phyloP scores from a whole-genome alignment of 2,797 vertebrate species.

The Harpagifer antarcticus region DNA sequence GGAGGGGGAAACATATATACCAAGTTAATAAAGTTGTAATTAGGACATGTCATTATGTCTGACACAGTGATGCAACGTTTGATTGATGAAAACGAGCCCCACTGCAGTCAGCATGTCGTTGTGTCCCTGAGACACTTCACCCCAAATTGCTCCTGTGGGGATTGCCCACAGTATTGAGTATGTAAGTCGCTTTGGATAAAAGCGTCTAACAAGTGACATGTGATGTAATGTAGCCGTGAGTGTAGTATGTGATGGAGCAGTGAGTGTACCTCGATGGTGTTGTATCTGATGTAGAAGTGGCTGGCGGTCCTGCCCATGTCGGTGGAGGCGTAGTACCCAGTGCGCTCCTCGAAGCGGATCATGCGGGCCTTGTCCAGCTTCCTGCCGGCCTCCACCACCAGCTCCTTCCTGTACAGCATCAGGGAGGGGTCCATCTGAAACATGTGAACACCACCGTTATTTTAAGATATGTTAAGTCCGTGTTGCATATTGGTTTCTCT shows the following conservation, averaged over 20 bases:
- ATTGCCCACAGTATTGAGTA: no score
- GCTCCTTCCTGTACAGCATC: slow-evolving; percentile 92
- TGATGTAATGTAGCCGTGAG: no score
- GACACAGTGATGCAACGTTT: background rate
- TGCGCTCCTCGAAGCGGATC: slow-evolving; percentile 98
- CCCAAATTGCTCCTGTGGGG: no score
- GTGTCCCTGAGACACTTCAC: no score
- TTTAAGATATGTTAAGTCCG: no score
- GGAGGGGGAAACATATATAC: background rate
- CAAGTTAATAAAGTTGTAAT: background rate
- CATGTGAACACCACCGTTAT: background rate
- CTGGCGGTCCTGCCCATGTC: slow-evolving; percentile 97
- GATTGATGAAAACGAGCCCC: background rate
- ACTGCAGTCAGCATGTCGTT: no score
- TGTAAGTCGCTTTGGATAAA: no score
- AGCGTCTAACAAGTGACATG: no score
- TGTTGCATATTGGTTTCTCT: no score
- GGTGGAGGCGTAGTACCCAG: slow-evolving; percentile 95
- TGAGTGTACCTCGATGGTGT: slow-evolving; percentile 92
- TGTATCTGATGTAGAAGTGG: slow-evolving; percentile 98
- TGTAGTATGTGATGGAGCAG: background rate
- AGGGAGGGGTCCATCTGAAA: slow-evolving; percentile 92
- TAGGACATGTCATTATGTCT: background rate
- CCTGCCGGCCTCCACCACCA: slow-evolving; percentile 92
- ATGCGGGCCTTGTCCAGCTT: slow-evolving; percentile 96